phyloP scores from a whole-genome alignment of 2,888 invertebrate genomes.

The Sympetrum striolatum region DNA sequence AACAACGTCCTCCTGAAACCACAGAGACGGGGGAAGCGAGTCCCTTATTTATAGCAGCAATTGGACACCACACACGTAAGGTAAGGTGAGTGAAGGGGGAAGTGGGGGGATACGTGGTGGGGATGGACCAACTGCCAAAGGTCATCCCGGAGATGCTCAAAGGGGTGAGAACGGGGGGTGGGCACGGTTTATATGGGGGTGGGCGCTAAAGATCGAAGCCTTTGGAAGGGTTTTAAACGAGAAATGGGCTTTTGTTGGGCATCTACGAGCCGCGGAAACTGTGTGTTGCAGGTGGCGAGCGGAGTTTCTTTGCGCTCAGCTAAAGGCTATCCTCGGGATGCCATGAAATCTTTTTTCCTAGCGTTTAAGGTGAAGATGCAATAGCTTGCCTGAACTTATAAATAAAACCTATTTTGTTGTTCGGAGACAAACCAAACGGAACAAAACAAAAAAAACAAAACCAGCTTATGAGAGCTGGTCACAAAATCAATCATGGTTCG shows the following conservation, averaged over 20 bases:
- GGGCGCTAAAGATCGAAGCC: not conserved
- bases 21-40: not conserved
- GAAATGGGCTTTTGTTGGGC: not conserved
- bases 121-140: not conserved
- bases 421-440: too few species aligned
- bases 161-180: not conserved
- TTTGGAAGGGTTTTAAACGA: not conserved
- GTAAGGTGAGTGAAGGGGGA: not conserved
- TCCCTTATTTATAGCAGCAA: conserved; percentile 34
- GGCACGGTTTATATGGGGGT: not conserved
- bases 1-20: conserved; percentile 3
- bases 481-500: too few species aligned
- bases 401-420: too few species aligned
- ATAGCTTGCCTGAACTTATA: too few species aligned
- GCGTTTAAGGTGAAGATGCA: too few species aligned
- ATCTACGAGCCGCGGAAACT: not conserved
- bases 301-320: too few species aligned
- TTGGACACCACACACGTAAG: not conserved
- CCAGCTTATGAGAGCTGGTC: too few species aligned
- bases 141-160: not conserved
- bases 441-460: too few species aligned
- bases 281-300: not conserved
- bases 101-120: not conserved
- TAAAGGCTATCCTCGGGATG: too few species aligned
- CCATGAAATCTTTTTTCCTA: too few species aligned